Evolutionary conservation across 2,113 vertebrate species (phyloP), one percentile per base, ranked within the genome.

Genomic region (Gallinago jamesoni): DNA sequence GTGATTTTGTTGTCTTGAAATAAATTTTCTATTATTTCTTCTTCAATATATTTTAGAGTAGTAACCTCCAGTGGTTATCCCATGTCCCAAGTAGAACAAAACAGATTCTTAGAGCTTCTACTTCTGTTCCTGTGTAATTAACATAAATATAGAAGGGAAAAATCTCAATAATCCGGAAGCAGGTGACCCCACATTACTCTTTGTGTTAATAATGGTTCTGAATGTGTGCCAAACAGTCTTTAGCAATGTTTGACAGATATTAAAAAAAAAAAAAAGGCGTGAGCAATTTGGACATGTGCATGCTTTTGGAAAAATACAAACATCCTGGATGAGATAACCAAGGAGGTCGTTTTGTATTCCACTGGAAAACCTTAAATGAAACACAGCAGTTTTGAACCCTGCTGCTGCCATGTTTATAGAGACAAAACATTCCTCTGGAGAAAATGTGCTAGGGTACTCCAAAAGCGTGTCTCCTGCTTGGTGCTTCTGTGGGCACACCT

Each of bases 231-330:
- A 94, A 72, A 72, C 52, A 57, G 27, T 67, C 66, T 63, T 82
- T 78, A 78, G 66, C 22, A 81, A 82, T 53, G 57, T 76, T 63
- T 87, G 64, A 69, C 64, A 76, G 17, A 60, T 28, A 21, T 39
- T 60, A 1, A 25, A 50, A 57, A 62, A 64, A 57, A 9, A 41
- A 17, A 28, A 27, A 47, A 14, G 53, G 8, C 5, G 1, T 1
- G 2, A 63, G 14, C 33, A 3, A 68, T 80, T 82, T 90, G 37
- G 66, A 63, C 41, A 22, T 80, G 35, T 4, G 2, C 67, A 57
- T 57, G 14, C 41, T 91, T 93, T 79, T 93, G 39, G 60, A 87
- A 92, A 94, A 95, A 91, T 74, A 59, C 70, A 91, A 90, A 90
- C 89, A 91, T 94, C 55, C 68, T 94, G 35, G 27, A 74, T 80